These are phyloP conservation scores for Drosophila melanica DNA, from an alignment of 1,140 invertebrate genomes.

Conservation along the genomic window DNA sequence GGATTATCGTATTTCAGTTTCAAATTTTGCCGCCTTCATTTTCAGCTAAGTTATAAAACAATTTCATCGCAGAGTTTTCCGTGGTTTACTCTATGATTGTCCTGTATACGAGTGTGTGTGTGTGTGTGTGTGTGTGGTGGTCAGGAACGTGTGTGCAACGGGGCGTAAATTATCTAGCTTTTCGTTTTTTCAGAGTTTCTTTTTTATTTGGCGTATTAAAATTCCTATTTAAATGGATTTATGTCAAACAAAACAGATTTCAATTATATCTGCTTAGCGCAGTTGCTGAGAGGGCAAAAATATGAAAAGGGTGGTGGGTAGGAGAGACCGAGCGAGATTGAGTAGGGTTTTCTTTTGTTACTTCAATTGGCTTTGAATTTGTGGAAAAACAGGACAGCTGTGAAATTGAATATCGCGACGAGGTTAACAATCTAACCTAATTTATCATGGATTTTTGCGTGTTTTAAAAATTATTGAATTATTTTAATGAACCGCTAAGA, in stretches of 20 bases:
- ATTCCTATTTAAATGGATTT: constrained; percentile 37
- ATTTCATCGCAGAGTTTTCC: constrained; percentile 23
- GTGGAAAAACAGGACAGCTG: too few relatives aligned
- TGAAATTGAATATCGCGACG: too few relatives aligned
- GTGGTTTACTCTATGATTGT: constrained; percentile 1
- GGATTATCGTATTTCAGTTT: constrained; percentile 78
- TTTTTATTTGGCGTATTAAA: constrained; percentile 22
- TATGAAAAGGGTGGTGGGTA: too few relatives aligned
- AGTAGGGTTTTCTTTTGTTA: not conserved
- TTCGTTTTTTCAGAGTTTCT: not conserved
- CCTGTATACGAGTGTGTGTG: too few relatives aligned
- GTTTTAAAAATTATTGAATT: too few relatives aligned
- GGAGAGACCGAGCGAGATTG: not conserved
- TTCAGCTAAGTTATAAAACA: constrained; percentile 30
- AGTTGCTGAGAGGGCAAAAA: not conserved
- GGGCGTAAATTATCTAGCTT: constrained; percentile 47
- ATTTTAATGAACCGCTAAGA: too few relatives aligned
- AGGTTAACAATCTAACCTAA: too few relatives aligned
- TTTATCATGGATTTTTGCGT: too few relatives aligned
- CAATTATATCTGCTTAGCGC: constrained; percentile 26
- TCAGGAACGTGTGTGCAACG: constrained; percentile 46
- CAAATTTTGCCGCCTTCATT: constrained; percentile 32
- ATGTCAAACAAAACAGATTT: constrained; percentile 42
- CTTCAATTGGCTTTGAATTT: not conserved
- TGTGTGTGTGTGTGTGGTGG: not conserved